A percentile compares a stretch with the other conserved stretches of the same genome.
Evolutionary conservation across 2,113 vertebrate species (phyloP).

Genomic region (Cebidichthys violaceus): DNA sequence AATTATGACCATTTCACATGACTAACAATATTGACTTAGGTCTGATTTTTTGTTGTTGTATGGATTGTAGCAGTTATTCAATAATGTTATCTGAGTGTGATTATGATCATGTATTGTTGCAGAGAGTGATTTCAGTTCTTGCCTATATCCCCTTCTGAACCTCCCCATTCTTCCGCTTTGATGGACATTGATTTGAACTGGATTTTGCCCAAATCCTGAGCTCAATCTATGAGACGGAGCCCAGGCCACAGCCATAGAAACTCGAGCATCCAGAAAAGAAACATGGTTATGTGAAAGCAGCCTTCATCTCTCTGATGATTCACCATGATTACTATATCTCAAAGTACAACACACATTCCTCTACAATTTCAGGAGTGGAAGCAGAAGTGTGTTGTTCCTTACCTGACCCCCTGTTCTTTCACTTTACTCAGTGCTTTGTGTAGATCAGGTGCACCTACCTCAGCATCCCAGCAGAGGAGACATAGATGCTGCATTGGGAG

Average conservation of each 20-base stretch:
- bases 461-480: conserved; percentile 45
- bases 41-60: not conserved
- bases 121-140: not conserved
- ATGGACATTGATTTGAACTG: conserved; percentile 1
- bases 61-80: not conserved
- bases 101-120: not conserved
- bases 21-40: not conserved
- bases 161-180: not conserved
- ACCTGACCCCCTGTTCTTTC: conserved; percentile 14
- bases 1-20: not conserved
- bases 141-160: not conserved
- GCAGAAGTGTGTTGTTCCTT: not conserved
- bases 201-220: not conserved
- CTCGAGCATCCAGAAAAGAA: not conserved
- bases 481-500: conserved; percentile 46
- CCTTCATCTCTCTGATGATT: conserved; percentile 21
- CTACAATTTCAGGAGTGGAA: not conserved
- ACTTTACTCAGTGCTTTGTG: conserved; percentile 33
- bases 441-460: conserved; percentile 26
- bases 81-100: not conserved
- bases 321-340: conserved; percentile 3
- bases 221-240: not conserved
- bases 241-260: not conserved
- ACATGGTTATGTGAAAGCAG: not conserved
- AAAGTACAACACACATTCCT: not conserved